Evolutionary conservation across 2,113 vertebrate genomes (phyloP), one percentile per base, ranked within the genome.

Genomic region (Ivindomyrus marchei): DNA sequence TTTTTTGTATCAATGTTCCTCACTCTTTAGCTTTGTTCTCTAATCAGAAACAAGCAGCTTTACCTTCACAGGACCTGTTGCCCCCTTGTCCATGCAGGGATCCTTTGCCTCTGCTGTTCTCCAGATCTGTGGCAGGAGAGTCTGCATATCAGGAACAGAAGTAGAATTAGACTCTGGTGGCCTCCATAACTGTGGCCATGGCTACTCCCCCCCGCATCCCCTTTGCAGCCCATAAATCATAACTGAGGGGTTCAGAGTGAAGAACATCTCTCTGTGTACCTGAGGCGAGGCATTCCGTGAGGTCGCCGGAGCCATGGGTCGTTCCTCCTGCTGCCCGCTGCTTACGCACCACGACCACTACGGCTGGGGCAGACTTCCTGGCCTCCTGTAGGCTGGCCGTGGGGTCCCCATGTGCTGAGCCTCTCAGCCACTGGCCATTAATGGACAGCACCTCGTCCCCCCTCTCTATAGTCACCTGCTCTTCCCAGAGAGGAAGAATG

Each of bases 371-470:
- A 93, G 6, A 98, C 96, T 7, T 21, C 3, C 85, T 53, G 3
- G 97, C 96, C 66, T 97, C 97, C 2, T 97, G 95, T 88, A 99
- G 90, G 77, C 96, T 96, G 0, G 95, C 95, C 10, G 96, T 96
- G 49, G 97, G 98, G 0, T 97, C 97, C 0, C 45, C 93, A 90
- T 99, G 97, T 0, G 96, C 97, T 0, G 95, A 92, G 0, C 95
- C 96, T 88, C 96, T 97, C 36, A 99, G 95, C 0, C 95, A 97
- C 91, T 97, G 97, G 4, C 98, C 98, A 0, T 99, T 99, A 91
- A 99, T 97, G 5, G 98, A 99, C 85, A 99, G 91, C 0, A 99
- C 96, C 93, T 98, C 96, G 0, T 97, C 97, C 74, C 98, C 97
- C 94, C 96, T 98, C 93, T 97, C 96, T 42, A 98, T 97, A 6